These are phyloP conservation scores for Pica pica DNA, from an alignment of 2,113 vertebrate species.

Conservation along the genomic window DNA sequence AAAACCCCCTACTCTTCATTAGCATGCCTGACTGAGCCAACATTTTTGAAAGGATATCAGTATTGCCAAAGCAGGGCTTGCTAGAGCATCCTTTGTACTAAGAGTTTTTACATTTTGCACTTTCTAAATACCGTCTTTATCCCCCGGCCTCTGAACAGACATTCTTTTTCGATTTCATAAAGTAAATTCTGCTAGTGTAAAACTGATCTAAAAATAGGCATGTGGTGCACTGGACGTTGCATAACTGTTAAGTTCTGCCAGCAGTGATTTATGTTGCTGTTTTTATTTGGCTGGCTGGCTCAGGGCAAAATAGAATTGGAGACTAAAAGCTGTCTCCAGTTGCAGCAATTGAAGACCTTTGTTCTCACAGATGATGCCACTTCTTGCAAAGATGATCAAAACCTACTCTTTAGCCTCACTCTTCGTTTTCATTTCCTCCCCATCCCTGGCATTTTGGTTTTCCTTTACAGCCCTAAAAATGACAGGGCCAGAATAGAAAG, in stretches of 20 bases:
- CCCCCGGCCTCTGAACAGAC: not conserved
- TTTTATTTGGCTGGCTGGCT: constrained; percentile 49
- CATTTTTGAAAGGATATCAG: not conserved
- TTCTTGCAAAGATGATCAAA: not conserved
- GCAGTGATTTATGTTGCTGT: constrained; percentile 49
- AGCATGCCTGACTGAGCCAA: not conserved
- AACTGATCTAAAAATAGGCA: constrained; percentile 45
- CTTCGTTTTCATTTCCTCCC: not conserved
- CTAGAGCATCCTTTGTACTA: not conserved
- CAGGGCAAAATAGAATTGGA: constrained; percentile 17
- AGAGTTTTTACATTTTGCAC: not conserved
- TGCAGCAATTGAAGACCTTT: not conserved
- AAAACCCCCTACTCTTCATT: not conserved
- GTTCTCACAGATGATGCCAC: constrained; percentile 9
- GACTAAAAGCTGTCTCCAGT: constrained; percentile 29
- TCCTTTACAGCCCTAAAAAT: not conserved
- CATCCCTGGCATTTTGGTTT: not conserved
- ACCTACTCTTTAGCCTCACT: not conserved
- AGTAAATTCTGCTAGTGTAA: constrained; percentile 37
- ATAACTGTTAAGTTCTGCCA: constrained; percentile 48
- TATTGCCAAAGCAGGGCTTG: not conserved
- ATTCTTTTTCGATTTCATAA: constrained; percentile 47
- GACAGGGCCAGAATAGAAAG: not conserved
- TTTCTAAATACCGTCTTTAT: not conserved
- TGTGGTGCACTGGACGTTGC: constrained; percentile 20